A percentile compares a stretch with the other conserved stretches of the same genome.
Conservation (phyloP, 2,113 vertebrate species). For the Triplophysa dalaica region DNA sequence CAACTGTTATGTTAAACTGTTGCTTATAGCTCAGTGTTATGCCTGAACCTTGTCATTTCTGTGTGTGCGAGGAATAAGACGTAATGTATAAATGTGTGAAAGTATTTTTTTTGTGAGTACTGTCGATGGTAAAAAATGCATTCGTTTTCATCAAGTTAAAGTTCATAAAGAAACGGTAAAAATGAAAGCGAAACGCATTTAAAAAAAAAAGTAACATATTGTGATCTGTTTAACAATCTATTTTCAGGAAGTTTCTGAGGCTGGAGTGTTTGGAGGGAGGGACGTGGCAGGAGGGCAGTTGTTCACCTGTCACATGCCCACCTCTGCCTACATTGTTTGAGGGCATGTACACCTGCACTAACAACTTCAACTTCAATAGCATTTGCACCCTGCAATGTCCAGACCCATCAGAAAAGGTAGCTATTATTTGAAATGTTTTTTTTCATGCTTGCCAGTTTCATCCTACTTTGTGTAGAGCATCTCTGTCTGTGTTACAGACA, state of each 20-base stretch:
- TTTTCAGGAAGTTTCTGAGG: slow-evolving; percentile 85
- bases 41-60: too few species aligned
- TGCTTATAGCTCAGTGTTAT: too few species aligned
- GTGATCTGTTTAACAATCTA: not conserved
- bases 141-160: too few species aligned
- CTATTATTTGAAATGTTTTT: not conserved
- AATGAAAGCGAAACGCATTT: too few species aligned
- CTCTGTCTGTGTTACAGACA: not conserved
- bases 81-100: too few species aligned
- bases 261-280: slow-evolving; percentile 86
- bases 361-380: slow-evolving; percentile 80
- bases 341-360: slow-evolving; percentile 92
- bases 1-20: too few species aligned
- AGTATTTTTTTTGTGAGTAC: too few species aligned
- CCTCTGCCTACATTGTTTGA: slow-evolving; percentile 81
- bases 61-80: too few species aligned
- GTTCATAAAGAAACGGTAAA: too few species aligned
- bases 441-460: not conserved
- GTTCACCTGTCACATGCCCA: slow-evolving; percentile 83
- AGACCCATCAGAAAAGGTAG: slow-evolving; percentile 75
- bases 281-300: slow-evolving; percentile 82
- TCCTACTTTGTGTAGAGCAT: not conserved
- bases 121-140: too few species aligned
- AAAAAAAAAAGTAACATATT: too few species aligned
- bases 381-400: slow-evolving; percentile 83